Evolutionary conservation across 2,888 invertebrate species (phyloP).

Genomic region (Acanthopleura granulata): DNA sequence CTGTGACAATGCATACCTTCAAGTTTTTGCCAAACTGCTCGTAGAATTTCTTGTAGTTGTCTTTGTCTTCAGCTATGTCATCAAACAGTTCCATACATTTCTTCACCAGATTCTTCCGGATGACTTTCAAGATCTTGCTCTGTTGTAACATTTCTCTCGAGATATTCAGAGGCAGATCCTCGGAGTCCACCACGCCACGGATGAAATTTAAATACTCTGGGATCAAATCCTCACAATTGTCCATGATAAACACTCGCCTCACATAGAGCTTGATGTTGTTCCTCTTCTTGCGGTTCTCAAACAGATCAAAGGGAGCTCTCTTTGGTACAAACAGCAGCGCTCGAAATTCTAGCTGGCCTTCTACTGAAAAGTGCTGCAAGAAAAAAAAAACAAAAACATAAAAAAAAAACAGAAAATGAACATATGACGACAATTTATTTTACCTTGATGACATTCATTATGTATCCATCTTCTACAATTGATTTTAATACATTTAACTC

Average conservation of each 20-base stretch:
- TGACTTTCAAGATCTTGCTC: constrained; percentile 98
- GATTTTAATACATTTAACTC: no score
- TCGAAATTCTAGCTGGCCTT: constrained; percentile 84
- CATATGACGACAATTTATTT: no score
- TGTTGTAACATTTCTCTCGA: constrained; percentile 99
- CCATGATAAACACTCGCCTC: constrained; percentile 99
- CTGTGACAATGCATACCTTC: constrained; percentile 74
- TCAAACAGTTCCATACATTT: constrained; percentile 98
- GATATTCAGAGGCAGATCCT: constrained; percentile 98
- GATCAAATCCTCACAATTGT: constrained; percentile 99
- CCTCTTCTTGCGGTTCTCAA: constrained; percentile 98
- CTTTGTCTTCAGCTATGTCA: constrained; percentile 95
- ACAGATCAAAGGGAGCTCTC: constrained; percentile 96
- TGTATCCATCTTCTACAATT: no score
- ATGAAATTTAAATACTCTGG: constrained; percentile 89
- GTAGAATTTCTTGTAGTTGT: constrained; percentile 98
- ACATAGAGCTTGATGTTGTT: constrained; percentile 99
- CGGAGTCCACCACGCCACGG: constrained; percentile 98
- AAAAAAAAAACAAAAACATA: constrained; percentile 25
- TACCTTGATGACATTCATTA: no score
- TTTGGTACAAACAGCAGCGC: constrained; percentile 93
- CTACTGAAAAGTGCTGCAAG: constrained; percentile 69
- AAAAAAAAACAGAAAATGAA: constrained; percentile 23
- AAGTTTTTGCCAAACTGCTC: constrained; percentile 98
- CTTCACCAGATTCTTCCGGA: constrained; percentile 98